Evolutionary conservation across 2,888 invertebrate species (phyloP), one percentile per base, ranked within the genome.

Genomic region (Muscina levida): DNA sequence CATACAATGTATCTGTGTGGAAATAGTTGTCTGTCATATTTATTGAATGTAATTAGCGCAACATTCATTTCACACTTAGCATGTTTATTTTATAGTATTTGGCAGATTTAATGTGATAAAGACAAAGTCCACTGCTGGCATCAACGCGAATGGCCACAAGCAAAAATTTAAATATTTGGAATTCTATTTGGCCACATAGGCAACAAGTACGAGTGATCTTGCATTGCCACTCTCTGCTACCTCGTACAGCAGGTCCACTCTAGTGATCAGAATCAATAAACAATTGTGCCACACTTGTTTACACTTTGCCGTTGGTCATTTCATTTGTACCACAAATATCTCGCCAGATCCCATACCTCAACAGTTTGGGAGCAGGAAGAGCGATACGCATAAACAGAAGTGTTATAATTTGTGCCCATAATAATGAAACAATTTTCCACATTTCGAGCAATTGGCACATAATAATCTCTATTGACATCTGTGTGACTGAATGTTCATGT

Each of bases 181-280:
- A 79, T 79, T 79, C 67, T 79, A 57, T 39, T 75, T 53, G 44
- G 37, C 59, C 57, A 77, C 51, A 72, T n/a, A n/a, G n/a, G n/a
- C n/a, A n/a, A n/a, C n/a, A n/a, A n/a, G n/a, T n/a, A n/a, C n/a
- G n/a, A n/a, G n/a, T n/a, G 8, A 31, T 31, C 31, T n/a, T n/a
- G 31, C 31, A 31, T 31, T 31, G 31, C 31, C 31, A 3, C 4
- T 31, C 31, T 31, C 31, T 5, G 31, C 3, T 31, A 31, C 31
- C 31, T n/a, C n/a, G n/a, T n/a, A n/a, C n/a, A 31, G 31, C 8
- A 3, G 3, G 31, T 31, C 31, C 31, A 31, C 31, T 5, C 31
- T 8, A 31, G 13, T 22, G 51, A 51, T 72, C 71, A 72, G n/a
- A 19, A 68, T 26, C 19, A 68, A 72, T 68, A 68, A 79, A 72